These are phyloP conservation scores for Acronicta leporina DNA, from an alignment of 2,888 invertebrate genomes.

Conservation along the genomic window DNA sequence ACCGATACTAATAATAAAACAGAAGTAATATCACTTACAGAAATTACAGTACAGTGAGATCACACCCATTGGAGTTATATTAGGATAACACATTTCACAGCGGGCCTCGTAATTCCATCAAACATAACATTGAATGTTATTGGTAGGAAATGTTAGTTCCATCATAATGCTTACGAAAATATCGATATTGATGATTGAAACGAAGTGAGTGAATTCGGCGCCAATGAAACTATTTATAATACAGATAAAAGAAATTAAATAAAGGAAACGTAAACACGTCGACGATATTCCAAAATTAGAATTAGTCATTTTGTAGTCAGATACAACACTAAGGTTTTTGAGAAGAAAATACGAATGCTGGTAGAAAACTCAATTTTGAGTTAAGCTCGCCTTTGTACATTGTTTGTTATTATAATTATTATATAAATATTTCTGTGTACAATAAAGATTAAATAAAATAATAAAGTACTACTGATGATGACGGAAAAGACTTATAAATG, in stretches of 20 bases:
- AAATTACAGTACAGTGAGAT: constrained; percentile 66
- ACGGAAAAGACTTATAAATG: constrained; percentile 35
- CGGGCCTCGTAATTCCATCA: constrained; percentile 74
- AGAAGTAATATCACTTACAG: constrained; percentile 57
- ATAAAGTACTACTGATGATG: constrained; percentile 36
- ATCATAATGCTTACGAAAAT: constrained; percentile 62
- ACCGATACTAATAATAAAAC: constrained; percentile 48
- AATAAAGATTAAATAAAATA: too few species aligned
- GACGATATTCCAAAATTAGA: constrained; percentile 42
- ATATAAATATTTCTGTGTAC: too few species aligned
- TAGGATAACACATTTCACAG: constrained; percentile 73
- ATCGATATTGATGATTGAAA: constrained; percentile 59
- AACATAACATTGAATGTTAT: constrained; percentile 67
- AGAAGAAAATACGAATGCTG: constrained; percentile 7
- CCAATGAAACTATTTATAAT: constrained; percentile 47
- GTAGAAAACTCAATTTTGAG: too few species aligned
- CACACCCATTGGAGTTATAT: constrained; percentile 75
- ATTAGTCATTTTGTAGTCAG: constrained; percentile 13
- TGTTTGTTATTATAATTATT: too few species aligned
- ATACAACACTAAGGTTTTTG: constrained; percentile 12
- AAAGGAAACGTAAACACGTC: constrained; percentile 38
- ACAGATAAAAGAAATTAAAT: constrained; percentile 45
- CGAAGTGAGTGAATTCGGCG: constrained; percentile 38
- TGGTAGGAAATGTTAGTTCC: constrained; percentile 66
- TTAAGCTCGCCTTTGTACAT: too few species aligned